Percentiles rank a stretch among this genome's conserved stretches.
phyloP scores from a whole-genome alignment of 2,797 vertebrate genomes.

The Sebastes steindachneri region DNA sequence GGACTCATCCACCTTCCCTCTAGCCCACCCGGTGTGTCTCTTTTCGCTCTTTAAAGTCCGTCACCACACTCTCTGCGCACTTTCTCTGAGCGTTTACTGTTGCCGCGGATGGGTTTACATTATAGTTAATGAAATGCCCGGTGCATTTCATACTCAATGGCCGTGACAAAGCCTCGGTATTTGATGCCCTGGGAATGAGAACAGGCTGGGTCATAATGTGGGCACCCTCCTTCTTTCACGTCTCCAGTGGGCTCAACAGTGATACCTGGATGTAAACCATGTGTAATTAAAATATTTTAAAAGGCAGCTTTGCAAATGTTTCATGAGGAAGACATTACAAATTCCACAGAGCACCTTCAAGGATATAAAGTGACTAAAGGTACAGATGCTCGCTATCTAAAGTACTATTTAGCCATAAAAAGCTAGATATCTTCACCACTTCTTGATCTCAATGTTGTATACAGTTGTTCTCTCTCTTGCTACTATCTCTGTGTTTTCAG shows the following conservation, averaged over 20 bases:
- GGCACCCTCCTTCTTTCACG: neutral
- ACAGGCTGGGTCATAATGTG: neutral
- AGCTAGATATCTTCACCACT: neutral
- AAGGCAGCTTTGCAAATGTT: neutral
- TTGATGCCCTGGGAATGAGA: too few species aligned
- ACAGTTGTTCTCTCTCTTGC: neutral
- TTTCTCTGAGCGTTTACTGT: too few species aligned
- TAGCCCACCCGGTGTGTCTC: too few species aligned
- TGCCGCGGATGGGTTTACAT: too few species aligned
- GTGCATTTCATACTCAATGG: too few species aligned
- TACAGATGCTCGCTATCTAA: neutral
- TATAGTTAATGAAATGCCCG: too few species aligned
- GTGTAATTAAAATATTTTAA: neutral
- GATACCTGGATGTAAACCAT: neutral
- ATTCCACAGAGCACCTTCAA: neutral
- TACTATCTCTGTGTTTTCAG: neutral
- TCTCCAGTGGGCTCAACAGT: neutral
- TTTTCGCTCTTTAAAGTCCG: too few species aligned
- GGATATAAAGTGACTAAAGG: neutral
- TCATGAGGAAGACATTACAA: neutral
- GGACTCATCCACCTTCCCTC: too few species aligned
- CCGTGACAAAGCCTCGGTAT: too few species aligned
- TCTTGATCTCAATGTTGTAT: neutral
- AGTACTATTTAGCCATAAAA: neutral
- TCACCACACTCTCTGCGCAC: too few species aligned